phyloP scores from a whole-genome alignment of 2,888 invertebrate species.

The Tenthredo distinguenda region DNA sequence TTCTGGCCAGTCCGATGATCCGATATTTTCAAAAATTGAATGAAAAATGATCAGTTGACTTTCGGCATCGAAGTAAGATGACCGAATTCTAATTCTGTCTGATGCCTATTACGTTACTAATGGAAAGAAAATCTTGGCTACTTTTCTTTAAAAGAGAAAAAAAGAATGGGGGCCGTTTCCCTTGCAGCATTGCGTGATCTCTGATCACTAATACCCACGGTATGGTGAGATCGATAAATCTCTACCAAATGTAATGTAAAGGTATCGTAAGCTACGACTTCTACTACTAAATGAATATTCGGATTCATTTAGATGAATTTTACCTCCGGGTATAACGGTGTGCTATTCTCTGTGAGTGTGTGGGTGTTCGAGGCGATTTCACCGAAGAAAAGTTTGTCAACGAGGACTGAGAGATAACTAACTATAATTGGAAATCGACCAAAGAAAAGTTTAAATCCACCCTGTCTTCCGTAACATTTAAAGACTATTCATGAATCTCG shows the following conservation, averaged over 20 bases:
- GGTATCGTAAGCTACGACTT: not conserved
- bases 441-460: not conserved
- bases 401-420: slow-evolving; percentile 1
- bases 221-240: not conserved
- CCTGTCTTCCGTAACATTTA: not conserved
- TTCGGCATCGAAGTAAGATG: not conserved
- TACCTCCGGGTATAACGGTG: not conserved
- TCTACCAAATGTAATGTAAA: not conserved
- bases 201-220: not conserved
- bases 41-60: not conserved
- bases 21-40: not conserved
- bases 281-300: not conserved
- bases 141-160: not conserved
- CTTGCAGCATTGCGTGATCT: not conserved
- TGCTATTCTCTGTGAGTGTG: not conserved
- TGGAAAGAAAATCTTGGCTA: not conserved
- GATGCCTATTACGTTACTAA: not conserved
- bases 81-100: not conserved
- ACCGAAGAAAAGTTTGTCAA: slow-evolving; percentile 11
- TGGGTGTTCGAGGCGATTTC: not conserved
- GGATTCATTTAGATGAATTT: not conserved
- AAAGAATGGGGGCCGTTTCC: not conserved
- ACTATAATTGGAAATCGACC: slow-evolving; percentile 12
- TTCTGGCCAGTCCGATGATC: not conserved
- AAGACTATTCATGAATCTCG: slow-evolving; percentile 17